A percentile compares a stretch with the other conserved stretches of the same genome.
Conservation (phyloP, 2,888 invertebrate species). For the Brenthis daphne region DNA sequence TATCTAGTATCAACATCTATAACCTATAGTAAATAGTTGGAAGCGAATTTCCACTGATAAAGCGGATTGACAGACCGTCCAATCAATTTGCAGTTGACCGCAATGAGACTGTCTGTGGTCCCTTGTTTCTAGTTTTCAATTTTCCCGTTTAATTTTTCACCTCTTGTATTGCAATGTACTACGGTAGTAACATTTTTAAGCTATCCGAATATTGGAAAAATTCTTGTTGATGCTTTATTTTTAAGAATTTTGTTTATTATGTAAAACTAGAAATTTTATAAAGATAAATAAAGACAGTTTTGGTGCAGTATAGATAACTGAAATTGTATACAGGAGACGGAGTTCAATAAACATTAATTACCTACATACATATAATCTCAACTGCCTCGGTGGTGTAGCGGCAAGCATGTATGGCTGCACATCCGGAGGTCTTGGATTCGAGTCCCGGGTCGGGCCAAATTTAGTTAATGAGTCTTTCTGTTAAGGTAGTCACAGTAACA, state of each 20-base stretch:
- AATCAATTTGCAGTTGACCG: constrained; percentile 38
- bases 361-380: neutral
- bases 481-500: too few relatives aligned
- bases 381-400: too few relatives aligned
- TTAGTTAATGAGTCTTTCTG: too few relatives aligned
- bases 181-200: neutral
- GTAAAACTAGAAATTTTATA: too few relatives aligned
- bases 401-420: too few relatives aligned
- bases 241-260: neutral
- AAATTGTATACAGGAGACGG: too few relatives aligned
- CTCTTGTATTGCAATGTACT: constrained; percentile 6
- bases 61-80: constrained; percentile 34
- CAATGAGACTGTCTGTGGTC: constrained; percentile 31
- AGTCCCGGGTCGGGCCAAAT: too few relatives aligned
- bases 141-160: constrained; percentile 18
- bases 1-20: neutral
- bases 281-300: too few relatives aligned
- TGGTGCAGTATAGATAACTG: too few relatives aligned
- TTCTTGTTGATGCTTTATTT: neutral
- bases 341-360: too few relatives aligned
- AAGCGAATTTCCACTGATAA: constrained; percentile 31
- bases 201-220: neutral
- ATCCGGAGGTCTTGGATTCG: too few relatives aligned
- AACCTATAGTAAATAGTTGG: constrained; percentile 9
- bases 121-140: constrained; percentile 35